Percentiles rank a stretch among this genome's conserved stretches.
phyloP scores from a whole-genome alignment of 1,140 invertebrate genomes.

The Drosophila bocqueti region DNA sequence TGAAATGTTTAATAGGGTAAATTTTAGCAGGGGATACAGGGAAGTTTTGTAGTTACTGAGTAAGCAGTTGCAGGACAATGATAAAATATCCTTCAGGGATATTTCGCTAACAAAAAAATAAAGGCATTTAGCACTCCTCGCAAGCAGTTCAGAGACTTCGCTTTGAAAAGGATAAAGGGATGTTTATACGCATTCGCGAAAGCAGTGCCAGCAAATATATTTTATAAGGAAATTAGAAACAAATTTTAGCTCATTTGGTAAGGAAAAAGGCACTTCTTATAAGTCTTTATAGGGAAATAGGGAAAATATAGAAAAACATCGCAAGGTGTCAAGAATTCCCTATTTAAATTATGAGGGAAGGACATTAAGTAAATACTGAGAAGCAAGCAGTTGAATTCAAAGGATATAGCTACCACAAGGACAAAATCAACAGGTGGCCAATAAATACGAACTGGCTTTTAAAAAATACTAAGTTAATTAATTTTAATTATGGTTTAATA shows the following conservation, averaged over 20 bases:
- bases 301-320: neutral
- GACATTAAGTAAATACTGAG: too few relatives aligned
- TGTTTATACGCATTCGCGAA: neutral
- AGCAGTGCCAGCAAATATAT: neutral
- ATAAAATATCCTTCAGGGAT: neutral
- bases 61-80: neutral
- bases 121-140: neutral
- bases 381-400: neutral
- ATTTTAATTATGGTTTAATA: neutral
- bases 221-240: neutral
- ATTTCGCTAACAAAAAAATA: neutral
- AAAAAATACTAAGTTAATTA: neutral
- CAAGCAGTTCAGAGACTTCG: neutral
- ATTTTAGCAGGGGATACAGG: neutral
- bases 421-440: neutral
- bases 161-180: neutral
- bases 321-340: neutral
- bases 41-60: neutral
- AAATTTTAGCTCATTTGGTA: neutral
- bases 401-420: neutral
- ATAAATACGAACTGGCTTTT: neutral
- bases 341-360: neutral
- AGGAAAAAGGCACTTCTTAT: neutral
- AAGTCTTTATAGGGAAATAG: neutral
- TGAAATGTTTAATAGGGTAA: neutral